These are phyloP conservation scores for Peromyscus nudipes DNA, from an alignment of 2,797 vertebrate genomes.

Conservation along the genomic window DNA sequence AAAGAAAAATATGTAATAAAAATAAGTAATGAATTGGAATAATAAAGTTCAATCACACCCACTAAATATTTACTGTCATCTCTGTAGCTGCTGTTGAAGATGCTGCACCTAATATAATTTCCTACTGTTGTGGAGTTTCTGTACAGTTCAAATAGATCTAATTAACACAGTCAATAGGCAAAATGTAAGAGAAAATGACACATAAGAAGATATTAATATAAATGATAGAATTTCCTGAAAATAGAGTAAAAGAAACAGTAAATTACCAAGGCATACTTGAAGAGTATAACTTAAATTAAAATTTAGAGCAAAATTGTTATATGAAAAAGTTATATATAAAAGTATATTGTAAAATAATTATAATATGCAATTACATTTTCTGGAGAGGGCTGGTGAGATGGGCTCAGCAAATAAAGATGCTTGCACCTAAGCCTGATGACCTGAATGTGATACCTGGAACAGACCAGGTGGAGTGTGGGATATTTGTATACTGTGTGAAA, in stretches of 20 bases:
- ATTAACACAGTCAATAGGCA: background rate
- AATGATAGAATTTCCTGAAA: background rate
- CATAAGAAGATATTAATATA: background rate
- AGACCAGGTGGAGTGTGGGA: background rate
- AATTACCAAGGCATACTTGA: background rate
- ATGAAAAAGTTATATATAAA: background rate
- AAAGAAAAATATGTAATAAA: slow-evolving; percentile 3
- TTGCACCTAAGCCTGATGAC: background rate
- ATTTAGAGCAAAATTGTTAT: slow-evolving; percentile 24
- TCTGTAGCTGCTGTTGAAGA: background rate
- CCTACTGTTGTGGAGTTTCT: background rate
- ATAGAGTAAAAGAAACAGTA: background rate
- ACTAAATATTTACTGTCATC: background rate
- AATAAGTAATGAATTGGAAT: background rate
- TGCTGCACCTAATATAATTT: background rate
- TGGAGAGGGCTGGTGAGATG: background rate
- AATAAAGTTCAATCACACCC: background rate
- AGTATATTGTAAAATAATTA: background rate
- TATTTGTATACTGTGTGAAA: no score
- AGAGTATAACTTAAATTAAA: background rate
- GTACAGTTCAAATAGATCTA: background rate
- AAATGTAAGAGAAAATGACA: background rate
- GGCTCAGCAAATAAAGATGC: no score
- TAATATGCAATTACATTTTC: background rate
- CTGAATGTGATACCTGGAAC: background rate